Evolutionary conservation across 2,888 invertebrate genomes (phyloP), one percentile per base, ranked within the genome.

Genomic region (Acleris laterana): DNA sequence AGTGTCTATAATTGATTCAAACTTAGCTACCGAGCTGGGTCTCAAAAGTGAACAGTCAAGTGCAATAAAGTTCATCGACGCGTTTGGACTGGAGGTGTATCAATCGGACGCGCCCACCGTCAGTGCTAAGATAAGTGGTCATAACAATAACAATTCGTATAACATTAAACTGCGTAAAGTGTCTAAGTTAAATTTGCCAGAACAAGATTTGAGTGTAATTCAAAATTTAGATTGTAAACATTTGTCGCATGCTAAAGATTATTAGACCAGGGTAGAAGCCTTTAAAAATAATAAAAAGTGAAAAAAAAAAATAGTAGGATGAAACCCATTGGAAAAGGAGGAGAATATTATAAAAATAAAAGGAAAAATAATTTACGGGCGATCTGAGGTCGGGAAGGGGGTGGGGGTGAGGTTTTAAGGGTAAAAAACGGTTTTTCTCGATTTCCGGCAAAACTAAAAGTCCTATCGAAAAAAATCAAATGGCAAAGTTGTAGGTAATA

Each of bases 101-200:
- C 63, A 63, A 49, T 50, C 63, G 38, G 63, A 63, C 48, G 56
- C 63, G 5, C 63, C 63, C 19, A 63, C n/a, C 17, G 63, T 56
- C 1, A 48, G 25, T 56, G 56, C 44, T 20, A 6, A 44, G 11
- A 55, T 49, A 38, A 50, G 25, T 16, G 22, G 44, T 38, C 13
- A 22, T 13, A n/a, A 38, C 19, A 46, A n/a, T 17, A 44, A 44
- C 32, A 32, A 32, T 9, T 38, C 7, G 7, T 58, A 63, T 51
- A 51, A 52, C 51, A 51, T 63, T 51, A 51, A 44, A 19, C 17
- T 57, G 28, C 63, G 57, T 52, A 58, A 63, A 58, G 46, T 63
- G 50, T 58, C 32, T 19, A 32, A 63, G 16, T 48, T 63, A 46
- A 63, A 52, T 17, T 57, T 63, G 48, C 50, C 57, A 5, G 44